A percentile compares a stretch with the other conserved stretches of the same genome.
Evolutionary conservation across 2,888 invertebrate genomes (phyloP).

Genomic region (Anoplius nigerrimus): DNA sequence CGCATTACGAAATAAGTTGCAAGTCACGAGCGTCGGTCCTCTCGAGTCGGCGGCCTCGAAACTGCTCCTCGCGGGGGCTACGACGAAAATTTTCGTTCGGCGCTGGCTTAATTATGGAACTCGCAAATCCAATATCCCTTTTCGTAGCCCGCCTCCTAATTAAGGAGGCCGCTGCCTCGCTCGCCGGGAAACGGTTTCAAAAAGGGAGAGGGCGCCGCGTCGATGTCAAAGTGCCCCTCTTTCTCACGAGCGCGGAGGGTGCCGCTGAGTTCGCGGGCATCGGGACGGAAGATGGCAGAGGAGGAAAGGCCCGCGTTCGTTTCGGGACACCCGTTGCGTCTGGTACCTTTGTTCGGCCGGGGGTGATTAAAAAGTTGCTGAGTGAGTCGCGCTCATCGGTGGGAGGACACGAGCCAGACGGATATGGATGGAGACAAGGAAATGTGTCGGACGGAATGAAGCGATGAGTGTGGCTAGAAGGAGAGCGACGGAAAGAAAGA

Average conservation of each 20-base stretch:
- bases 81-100: too few species aligned
- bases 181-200: too few species aligned
- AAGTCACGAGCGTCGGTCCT: too few species aligned
- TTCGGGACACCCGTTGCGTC: constrained; percentile 53
- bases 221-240: constrained; percentile 1
- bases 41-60: too few species aligned
- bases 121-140: too few species aligned
- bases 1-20: too few species aligned
- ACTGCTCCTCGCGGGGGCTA: too few species aligned
- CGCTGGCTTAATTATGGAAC: too few species aligned
- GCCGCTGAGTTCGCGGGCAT: background rate
- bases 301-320: constrained; percentile 27
- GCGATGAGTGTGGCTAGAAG: background rate
- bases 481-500: background rate
- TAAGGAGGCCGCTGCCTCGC: too few species aligned
- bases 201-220: too few species aligned
- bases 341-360: constrained; percentile 61
- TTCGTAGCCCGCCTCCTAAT: too few species aligned
- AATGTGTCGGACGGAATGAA: background rate
- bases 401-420: constrained; percentile 32
- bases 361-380: constrained; percentile 70
- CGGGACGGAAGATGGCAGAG: too few species aligned
- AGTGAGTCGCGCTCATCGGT: constrained; percentile 47
- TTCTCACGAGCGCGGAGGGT: constrained; percentile 2
- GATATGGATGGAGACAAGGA: constrained; percentile 24